phyloP scores from a whole-genome alignment of 2,888 invertebrate genomes.

The Crioceris asparagi region DNA sequence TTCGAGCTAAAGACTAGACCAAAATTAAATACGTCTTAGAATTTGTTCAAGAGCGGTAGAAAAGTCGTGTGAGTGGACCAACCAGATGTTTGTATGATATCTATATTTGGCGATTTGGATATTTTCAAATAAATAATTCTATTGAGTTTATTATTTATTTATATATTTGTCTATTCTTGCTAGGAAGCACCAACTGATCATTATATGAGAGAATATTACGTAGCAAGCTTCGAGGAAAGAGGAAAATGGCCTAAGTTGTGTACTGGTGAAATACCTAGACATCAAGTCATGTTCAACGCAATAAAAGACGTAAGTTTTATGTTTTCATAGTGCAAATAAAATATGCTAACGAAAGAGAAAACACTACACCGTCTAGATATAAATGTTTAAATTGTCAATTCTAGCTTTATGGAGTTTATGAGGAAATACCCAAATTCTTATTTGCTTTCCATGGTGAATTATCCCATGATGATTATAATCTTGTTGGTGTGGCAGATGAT shows the following conservation, averaged over 20 bases:
- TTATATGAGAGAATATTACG: slow-evolving; percentile 72
- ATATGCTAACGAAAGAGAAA: too few relatives aligned
- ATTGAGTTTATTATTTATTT: slow-evolving; percentile 1
- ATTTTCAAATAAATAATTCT: too few relatives aligned
- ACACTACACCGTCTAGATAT: too few relatives aligned
- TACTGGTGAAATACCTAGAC: slow-evolving; percentile 61
- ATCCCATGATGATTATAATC: slow-evolving; percentile 77
- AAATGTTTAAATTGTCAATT: too few relatives aligned
- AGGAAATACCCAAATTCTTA: slow-evolving; percentile 61
- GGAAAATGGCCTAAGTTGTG: slow-evolving; percentile 49
- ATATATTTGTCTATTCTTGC: slow-evolving; percentile 9
- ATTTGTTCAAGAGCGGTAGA: too few relatives aligned
- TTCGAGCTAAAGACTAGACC: too few relatives aligned
- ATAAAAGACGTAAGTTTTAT: slow-evolving; percentile 58
- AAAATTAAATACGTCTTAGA: too few relatives aligned
- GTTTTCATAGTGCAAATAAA: too few relatives aligned
- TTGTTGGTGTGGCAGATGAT: slow-evolving; percentile 65
- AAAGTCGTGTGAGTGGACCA: too few relatives aligned
- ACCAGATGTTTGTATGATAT: too few relatives aligned
- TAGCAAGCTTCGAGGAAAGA: slow-evolving; percentile 51
- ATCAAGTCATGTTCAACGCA: slow-evolving; percentile 53
- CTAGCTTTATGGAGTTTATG: slow-evolving; percentile 51
- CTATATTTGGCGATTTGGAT: too few relatives aligned
- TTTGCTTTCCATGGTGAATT: slow-evolving; percentile 85
- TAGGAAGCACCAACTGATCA: slow-evolving; percentile 75